Conservation (phyloP, 2,797 vertebrate genomes). For the Pangasius larnaudii region DNA sequence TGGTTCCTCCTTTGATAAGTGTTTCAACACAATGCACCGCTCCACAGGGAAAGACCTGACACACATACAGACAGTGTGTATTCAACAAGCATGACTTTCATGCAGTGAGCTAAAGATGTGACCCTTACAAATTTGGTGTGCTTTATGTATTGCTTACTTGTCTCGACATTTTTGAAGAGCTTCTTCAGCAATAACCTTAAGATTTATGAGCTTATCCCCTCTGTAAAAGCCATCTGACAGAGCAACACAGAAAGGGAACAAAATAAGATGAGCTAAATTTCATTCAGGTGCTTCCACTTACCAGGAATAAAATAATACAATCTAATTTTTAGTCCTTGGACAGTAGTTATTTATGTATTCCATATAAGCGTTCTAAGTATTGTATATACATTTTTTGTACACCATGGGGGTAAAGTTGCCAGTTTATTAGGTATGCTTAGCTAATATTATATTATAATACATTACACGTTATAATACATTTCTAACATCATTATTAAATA, state of each 20-base stretch:
- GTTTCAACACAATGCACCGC: slow-evolving; percentile 91
- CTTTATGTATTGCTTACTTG: slow-evolving; percentile 78
- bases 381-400: not conserved
- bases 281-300: not conserved
- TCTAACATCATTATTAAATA: not conserved
- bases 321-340: not conserved
- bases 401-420: not conserved
- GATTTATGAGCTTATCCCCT: slow-evolving; percentile 93
- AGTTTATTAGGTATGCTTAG: not conserved
- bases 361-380: not conserved
- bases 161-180: slow-evolving; percentile 90
- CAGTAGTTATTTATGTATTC: not conserved
- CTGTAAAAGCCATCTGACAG: slow-evolving; percentile 92
- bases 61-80: not conserved
- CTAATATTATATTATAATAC: not conserved
- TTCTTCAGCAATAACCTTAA: slow-evolving; percentile 93
- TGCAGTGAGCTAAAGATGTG: not conserved
- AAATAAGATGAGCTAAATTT: not conserved
- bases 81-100: not conserved
- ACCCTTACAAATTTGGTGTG: not conserved
- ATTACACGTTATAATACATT: not conserved
- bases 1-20: slow-evolving; percentile 85
- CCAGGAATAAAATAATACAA: not conserved
- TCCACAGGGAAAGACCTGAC: slow-evolving; percentile 78
- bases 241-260: not conserved